A percentile compares a stretch with the other conserved stretches of the same genome.
Conservation (phyloP, 2,113 vertebrate genomes). For the Azemiops feae region DNA sequence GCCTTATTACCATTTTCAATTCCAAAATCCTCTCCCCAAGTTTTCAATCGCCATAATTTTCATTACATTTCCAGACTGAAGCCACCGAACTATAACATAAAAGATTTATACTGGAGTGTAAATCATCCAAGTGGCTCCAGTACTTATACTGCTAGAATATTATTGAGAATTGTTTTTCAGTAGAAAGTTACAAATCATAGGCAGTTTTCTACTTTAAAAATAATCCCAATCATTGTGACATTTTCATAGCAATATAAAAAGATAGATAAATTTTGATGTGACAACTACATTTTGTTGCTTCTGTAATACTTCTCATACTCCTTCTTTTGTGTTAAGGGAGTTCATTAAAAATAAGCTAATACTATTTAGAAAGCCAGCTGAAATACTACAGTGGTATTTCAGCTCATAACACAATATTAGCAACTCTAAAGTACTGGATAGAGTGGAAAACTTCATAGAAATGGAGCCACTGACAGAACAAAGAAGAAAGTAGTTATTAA, state of each 20-base stretch:
- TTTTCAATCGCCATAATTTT: background rate
- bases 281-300: background rate
- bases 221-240: constrained; percentile 27
- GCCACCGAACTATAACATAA: background rate
- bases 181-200: constrained; percentile 32
- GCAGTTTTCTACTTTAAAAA: constrained; percentile 36
- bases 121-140: background rate
- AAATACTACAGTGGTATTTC: constrained; percentile 20
- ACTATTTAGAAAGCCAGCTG: constrained; percentile 44
- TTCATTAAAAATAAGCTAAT: background rate
- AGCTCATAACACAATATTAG: constrained; percentile 12
- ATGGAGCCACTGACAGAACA: constrained; percentile 52
- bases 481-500: constrained; percentile 41
- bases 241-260: background rate
- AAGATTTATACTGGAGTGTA: background rate
- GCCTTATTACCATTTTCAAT: constrained; percentile 26
- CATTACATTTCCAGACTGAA: background rate
- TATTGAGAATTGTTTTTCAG: background rate
- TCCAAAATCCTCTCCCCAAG: background rate
- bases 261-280: background rate
- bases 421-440: constrained; percentile 53
- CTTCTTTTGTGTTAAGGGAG: background rate
- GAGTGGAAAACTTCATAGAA: constrained; percentile 30
- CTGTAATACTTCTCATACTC: background rate
- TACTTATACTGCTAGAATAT: background rate